Evolutionary conservation across 1,140 invertebrate genomes (phyloP).

Genomic region (Ectropis grisescens): DNA sequence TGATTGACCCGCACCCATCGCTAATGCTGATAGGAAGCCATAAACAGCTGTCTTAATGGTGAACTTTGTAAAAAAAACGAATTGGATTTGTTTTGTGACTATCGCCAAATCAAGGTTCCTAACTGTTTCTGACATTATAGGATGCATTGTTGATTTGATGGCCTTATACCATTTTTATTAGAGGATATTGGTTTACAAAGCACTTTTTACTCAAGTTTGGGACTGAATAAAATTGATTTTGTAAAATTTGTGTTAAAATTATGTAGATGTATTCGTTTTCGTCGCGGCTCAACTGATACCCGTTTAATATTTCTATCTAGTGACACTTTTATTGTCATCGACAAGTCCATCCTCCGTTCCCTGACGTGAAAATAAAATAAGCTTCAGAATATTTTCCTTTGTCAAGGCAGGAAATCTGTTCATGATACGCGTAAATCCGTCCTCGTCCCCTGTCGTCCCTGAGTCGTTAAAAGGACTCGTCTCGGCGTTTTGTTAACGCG

Average conservation of each 20-base stretch:
- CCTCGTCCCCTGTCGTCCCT: slow-evolving; percentile 45
- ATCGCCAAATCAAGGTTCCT: slow-evolving; percentile 23
- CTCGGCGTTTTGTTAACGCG: slow-evolving; percentile 42
- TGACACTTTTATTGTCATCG: slow-evolving; percentile 18
- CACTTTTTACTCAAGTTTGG: no score
- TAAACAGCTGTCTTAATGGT: slow-evolving; percentile 57
- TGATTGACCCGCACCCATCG: slow-evolving; percentile 58
- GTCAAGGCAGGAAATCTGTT: slow-evolving; percentile 54
- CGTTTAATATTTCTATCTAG: neutral
- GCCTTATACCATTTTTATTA: neutral
- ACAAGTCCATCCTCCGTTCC: slow-evolving; percentile 14
- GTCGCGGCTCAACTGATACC: no score
- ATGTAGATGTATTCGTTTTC: no score
- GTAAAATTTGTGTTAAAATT: no score
- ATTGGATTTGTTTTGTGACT: slow-evolving; percentile 2
- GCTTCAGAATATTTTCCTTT: slow-evolving; percentile 41
- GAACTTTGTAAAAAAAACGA: slow-evolving; percentile 24
- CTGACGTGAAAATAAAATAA: slow-evolving; percentile 28
- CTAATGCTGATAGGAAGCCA: slow-evolving; percentile 58
- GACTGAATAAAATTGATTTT: no score
- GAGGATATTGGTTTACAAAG: no score
- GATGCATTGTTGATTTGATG: no score
- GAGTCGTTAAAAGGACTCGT: slow-evolving; percentile 43
- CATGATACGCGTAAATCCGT: slow-evolving; percentile 55
- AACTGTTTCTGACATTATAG: no score